phyloP scores from a whole-genome alignment of 2,888 invertebrate species.

The Trichopria drosophilae region DNA sequence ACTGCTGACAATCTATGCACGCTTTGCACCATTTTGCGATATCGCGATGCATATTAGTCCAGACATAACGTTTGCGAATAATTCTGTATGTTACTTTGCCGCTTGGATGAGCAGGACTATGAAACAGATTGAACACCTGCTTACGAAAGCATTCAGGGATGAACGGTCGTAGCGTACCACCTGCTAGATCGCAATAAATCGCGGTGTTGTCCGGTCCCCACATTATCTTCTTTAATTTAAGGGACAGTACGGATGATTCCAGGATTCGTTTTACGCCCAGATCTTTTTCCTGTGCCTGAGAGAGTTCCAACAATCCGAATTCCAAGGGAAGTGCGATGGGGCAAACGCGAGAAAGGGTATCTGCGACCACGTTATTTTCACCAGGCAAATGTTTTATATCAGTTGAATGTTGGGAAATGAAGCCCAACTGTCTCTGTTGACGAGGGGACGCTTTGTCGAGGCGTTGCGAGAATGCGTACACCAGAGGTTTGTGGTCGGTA shows the following conservation, averaged over 20 bases:
- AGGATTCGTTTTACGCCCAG: background rate
- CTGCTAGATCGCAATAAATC: too few species aligned
- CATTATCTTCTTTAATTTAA: background rate
- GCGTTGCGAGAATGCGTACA: background rate
- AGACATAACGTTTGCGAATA: too few species aligned
- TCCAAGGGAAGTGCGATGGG: background rate
- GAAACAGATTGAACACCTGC: conserved; percentile 25
- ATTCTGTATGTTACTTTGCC: conserved; percentile 25
- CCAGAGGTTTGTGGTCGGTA: background rate
- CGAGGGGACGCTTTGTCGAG: background rate
- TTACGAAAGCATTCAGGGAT: conserved; percentile 6
- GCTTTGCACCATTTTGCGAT: conserved; percentile 41
- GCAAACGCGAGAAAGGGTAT: background rate
- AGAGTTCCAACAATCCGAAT: background rate
- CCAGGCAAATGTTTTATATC: too few species aligned
- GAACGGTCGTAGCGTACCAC: conserved; percentile 17
- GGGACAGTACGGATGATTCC: background rate
- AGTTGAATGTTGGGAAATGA: too few species aligned
- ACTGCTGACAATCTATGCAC: conserved; percentile 46
- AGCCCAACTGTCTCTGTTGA: background rate
- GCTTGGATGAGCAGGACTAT: conserved; percentile 36
- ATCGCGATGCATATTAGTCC: conserved; percentile 47
- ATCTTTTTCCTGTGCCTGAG: background rate
- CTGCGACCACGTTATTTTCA: background rate
- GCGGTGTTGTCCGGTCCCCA: too few species aligned